Conservation (phyloP, 2,888 invertebrate genomes). For the Ptilodon capucinus region DNA sequence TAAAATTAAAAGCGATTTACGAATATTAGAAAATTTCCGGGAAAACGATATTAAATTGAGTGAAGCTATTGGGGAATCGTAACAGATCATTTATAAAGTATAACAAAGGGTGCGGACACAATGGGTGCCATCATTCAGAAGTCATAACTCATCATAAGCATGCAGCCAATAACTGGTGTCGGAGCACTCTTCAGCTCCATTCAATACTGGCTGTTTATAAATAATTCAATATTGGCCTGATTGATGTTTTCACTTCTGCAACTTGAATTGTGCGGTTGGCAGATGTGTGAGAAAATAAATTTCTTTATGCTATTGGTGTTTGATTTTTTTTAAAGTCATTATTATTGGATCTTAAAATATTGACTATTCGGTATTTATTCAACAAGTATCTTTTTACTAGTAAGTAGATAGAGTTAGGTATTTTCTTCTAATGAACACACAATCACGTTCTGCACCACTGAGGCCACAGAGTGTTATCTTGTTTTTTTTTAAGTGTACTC, state of each 20-base stretch:
- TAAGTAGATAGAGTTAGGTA: too few relatives aligned
- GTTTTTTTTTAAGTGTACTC: too few relatives aligned
- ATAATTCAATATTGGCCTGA: conserved; percentile 72
- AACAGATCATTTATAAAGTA: conserved; percentile 49
- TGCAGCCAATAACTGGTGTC: conserved; percentile 77
- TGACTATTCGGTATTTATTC: too few relatives aligned
- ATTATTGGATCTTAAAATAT: too few relatives aligned
- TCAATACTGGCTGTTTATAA: conserved; percentile 69
- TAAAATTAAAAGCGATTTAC: background rate
- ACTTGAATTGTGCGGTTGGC: conserved; percentile 26
- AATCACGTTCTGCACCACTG: too few relatives aligned
- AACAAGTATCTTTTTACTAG: too few relatives aligned
- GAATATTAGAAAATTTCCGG: conserved; percentile 7
- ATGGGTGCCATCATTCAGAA: conserved; percentile 72
- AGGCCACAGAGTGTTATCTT: too few relatives aligned
- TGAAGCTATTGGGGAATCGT: conserved; percentile 40
- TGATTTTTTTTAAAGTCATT: too few relatives aligned
- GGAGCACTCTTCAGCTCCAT: conserved; percentile 64
- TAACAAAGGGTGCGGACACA: conserved; percentile 55
- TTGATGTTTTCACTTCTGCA: conserved; percentile 45
- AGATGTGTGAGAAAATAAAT: conserved; percentile 17
- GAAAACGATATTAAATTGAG: conserved; percentile 4
- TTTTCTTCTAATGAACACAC: too few relatives aligned
- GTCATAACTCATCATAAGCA: conserved; percentile 60
- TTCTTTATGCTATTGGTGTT: background rate